Evolutionary conservation across 1,140 invertebrate genomes (phyloP).

Genomic region (Stegodyphus mimosarum): DNA sequence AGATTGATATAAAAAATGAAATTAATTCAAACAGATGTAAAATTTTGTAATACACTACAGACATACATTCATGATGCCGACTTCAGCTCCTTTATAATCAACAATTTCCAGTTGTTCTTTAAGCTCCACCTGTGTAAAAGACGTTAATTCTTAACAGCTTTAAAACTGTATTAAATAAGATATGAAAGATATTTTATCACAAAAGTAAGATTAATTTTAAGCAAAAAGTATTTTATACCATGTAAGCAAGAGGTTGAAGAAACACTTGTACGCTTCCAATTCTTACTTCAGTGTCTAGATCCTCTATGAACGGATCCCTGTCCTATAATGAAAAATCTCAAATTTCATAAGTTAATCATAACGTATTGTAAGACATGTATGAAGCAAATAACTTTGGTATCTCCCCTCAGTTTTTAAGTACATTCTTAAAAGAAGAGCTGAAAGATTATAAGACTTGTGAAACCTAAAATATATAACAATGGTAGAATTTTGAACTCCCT

Average conservation of each 20-base stretch:
- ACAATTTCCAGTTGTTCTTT: constrained; percentile 73
- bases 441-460: too few relatives aligned
- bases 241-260: constrained; percentile 72
- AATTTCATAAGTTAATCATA: too few relatives aligned
- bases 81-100: constrained; percentile 72
- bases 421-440: too few relatives aligned
- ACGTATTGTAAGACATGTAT: too few relatives aligned
- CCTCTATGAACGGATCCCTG: constrained; percentile 75
- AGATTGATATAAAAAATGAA: too few relatives aligned
- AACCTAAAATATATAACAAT: too few relatives aligned
- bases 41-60: neutral
- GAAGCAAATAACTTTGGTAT: too few relatives aligned
- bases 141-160: neutral
- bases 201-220: neutral
- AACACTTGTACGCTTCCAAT: constrained; percentile 75
- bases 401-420: too few relatives aligned
- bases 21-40: too few relatives aligned
- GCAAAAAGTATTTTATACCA: constrained; percentile 65
- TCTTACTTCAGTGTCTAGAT: constrained; percentile 71
- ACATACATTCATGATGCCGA: constrained; percentile 73
- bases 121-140: constrained; percentile 69
- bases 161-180: neutral
- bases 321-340: constrained; percentile 66
- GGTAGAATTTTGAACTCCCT: too few relatives aligned
- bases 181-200: neutral